Percentiles rank a stretch among this genome's conserved stretches.
Evolutionary conservation across 2,888 invertebrate species (phyloP).

Genomic region (Trachelus tabidus): DNA sequence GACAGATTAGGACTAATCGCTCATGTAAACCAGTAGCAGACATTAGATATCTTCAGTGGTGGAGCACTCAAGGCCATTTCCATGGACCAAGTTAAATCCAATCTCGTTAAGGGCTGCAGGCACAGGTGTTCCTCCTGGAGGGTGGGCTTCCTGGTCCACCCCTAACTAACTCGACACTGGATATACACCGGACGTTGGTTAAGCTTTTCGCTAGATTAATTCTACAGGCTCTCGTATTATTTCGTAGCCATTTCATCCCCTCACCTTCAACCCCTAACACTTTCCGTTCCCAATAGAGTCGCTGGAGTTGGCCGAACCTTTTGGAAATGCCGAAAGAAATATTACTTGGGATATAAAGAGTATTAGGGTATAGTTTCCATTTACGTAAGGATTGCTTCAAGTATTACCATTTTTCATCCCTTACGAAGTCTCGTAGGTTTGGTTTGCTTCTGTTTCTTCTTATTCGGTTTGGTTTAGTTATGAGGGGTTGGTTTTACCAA

Average conservation of each 20-base stretch:
- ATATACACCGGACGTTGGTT: slow-evolving; percentile 15
- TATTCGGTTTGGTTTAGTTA: neutral
- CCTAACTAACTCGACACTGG: neutral
- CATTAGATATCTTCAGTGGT: neutral
- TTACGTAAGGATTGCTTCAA: neutral
- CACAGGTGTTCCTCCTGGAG: slow-evolving; percentile 34
- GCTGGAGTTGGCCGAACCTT: neutral
- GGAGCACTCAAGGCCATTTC: neutral
- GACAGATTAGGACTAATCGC: neutral
- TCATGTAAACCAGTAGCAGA: neutral
- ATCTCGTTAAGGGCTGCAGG: slow-evolving; percentile 22
- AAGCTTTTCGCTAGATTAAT: slow-evolving; percentile 52
- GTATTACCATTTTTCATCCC: neutral
- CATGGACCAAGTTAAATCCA: slow-evolving; percentile 14
- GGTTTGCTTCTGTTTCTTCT: neutral
- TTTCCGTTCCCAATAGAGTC: neutral
- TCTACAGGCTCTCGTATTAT: slow-evolving; percentile 27
- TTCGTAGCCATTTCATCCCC: neutral
- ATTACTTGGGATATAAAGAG: neutral
- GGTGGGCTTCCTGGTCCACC: neutral
- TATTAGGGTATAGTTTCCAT: neutral
- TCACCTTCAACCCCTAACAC: neutral
- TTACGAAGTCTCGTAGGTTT: neutral
- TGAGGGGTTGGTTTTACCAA: neutral
- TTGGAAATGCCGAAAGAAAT: neutral